Base-by-base conservation (phyloP, 2,888 invertebrate genomes). In the Brachyopa scutellaris region DNA sequence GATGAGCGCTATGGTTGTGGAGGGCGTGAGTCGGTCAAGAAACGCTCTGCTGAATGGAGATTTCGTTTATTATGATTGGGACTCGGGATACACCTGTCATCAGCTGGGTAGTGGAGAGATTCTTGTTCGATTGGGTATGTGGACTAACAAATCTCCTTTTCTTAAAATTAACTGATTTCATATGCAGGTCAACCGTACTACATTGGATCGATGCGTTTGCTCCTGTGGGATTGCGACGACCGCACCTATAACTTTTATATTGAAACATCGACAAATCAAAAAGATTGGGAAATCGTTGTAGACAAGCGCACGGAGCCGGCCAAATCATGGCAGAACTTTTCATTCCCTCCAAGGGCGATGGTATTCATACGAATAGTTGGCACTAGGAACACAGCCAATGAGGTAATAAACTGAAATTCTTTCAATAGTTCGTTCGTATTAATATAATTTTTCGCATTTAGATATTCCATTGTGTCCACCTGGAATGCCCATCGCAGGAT, bases 401-500 rank as follows among this genome's bases (percentile, higher is more conserved):
- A 98, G 94, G 98, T 95, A 89, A 87, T 84, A 85, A 72, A 79
- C 5, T 23, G 0, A 29, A 26, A 15, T 8, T 33, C 7, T 29
- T 1, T 29, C 11, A 26, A 33, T 40, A 70, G 67, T 55, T 40
- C 21, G 31, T 64, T 8, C 33, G 1, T 45, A 59, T 26, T 47
- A 26, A 7, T 23, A 6, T 36, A 21, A 4, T 45, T 33, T 17
- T 26, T 26, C 26, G 2, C 38, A 86, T 88, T 2, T 86, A 97
- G 97, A 97, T 98, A 67, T 99, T 99, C 91, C 99, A 99, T 90
- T 96, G 98, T 89, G 99, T 99, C 62, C 99, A 99, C 91, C 95
- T 99, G 90, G 99, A 99, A 91, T 97, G 97, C 86, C 99, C 99
- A 4, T 95, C 96, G 26, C 95, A 95, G 84, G 89, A 90, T 84